These are phyloP conservation scores for Pseudomyrmex dendroicus DNA, from an alignment of 1,140 invertebrate genomes.

Conservation along the genomic window DNA sequence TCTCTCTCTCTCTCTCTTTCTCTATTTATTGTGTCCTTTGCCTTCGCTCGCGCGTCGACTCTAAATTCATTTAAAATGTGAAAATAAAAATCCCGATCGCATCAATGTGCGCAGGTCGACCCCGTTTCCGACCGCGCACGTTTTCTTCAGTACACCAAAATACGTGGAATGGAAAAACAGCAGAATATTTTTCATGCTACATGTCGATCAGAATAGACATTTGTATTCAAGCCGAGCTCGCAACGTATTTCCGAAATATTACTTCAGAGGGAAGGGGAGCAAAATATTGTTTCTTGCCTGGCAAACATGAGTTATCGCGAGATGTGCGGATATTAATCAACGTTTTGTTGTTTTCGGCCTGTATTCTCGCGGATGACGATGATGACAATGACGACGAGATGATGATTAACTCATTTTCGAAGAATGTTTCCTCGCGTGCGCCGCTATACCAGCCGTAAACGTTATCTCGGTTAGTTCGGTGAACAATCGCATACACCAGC, in stretches of 20 bases:
- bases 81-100: constrained; percentile 48
- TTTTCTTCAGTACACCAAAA: constrained; percentile 54
- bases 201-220: constrained; percentile 55
- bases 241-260: constrained; percentile 56
- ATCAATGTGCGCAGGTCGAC: constrained; percentile 20
- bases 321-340: constrained; percentile 22
- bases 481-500: constrained; percentile 18
- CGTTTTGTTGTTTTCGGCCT: not conserved
- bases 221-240: constrained; percentile 46
- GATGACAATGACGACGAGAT: constrained; percentile 13
- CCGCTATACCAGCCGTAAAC: constrained; percentile 34
- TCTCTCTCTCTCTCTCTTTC: too few relatives aligned
- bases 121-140: constrained; percentile 24
- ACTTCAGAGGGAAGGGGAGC: constrained; percentile 9
- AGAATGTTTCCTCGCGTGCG: constrained; percentile 10
- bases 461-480: constrained; percentile 56
- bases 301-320: constrained; percentile 11
- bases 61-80: constrained; percentile 28
- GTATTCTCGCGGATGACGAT: not conserved
- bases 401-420: constrained; percentile 17
- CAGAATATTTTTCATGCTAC: constrained; percentile 58
- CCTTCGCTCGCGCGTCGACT: constrained; percentile 15
- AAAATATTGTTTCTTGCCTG: constrained; percentile 32
- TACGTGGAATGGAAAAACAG: constrained; percentile 50
- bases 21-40: not conserved